Base-by-base conservation (phyloP, 2,888 invertebrate species). In the Encarsia formosa region DNA sequence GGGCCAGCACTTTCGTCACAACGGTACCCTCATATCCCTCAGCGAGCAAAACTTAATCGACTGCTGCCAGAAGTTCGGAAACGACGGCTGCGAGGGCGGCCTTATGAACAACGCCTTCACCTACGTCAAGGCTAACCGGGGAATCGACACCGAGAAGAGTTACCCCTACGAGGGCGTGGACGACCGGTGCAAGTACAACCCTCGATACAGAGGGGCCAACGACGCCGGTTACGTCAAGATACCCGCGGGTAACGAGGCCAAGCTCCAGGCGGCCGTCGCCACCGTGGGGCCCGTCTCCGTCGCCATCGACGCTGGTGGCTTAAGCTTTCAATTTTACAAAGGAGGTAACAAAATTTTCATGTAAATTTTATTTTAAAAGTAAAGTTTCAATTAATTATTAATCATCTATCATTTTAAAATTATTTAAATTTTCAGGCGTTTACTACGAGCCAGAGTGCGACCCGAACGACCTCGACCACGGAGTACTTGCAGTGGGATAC, bases 31-130 rank as follows among this genome's bases (percentile, higher is more conserved):
- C 49, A 81, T 91, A 23, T 91, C 92, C 1, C 81, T 95, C 16
- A 92, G 92, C 60, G 94, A 95, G 77, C 94, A 95, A 78, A 94
- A 95, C 76, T 79, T 95, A 57, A 79, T 95, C 48, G 94, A 95
- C 77, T 95, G 94, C 71, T 91, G 92, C 3, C 65, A 73, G 2
- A 78, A 81, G 59, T 94, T 87, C 71, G 92, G 90, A 37, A 94
- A 94, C 77, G 84, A 90, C 68, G 95, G 94, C 46, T 95, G 94
- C 77, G 85, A 88, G 64, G 94, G 95, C 44, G 93, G 93, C 58
- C 71, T 83, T 26, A 84, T 85, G 84, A 90, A 92, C 77, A 81
- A 87, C 67, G 91, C 92, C 49, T 93, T 92, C 81, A 78, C 82
- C 65, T 92, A 92, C 70, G 82, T 92, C 63, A 86, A 84, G 74